Conservation (phyloP, 2,797 vertebrate species). For the Sebastes nivosus region DNA sequence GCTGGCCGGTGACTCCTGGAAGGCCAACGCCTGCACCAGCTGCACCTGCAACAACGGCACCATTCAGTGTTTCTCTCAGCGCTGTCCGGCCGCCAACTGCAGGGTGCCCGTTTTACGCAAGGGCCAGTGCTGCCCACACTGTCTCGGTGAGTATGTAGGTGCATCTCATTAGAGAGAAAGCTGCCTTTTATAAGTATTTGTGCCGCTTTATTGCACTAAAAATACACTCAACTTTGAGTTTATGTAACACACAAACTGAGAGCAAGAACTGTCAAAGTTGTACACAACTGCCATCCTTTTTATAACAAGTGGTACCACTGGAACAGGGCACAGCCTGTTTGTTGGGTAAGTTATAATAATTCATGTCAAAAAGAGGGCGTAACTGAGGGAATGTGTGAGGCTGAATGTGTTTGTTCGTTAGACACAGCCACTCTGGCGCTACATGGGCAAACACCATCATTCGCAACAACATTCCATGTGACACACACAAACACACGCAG, state of each 20-base stretch:
- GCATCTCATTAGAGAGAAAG: not conserved
- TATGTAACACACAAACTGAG: not conserved
- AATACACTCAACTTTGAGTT: not conserved
- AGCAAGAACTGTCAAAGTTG: not conserved
- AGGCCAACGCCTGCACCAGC: constrained; percentile 86
- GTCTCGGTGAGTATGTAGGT: constrained; percentile 79
- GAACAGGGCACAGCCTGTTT: constrained; percentile 45
- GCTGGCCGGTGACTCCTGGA: constrained; percentile 85
- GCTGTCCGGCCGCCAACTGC: constrained; percentile 82
- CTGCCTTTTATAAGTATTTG: not conserved
- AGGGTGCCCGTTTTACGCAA: constrained; percentile 86
- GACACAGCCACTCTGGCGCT: constrained; percentile 67
- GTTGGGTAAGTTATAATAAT: constrained; percentile 32
- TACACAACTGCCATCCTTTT: not conserved
- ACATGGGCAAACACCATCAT: constrained; percentile 59
- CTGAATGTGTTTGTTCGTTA: constrained; percentile 48
- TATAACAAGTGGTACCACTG: not conserved
- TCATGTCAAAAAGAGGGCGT: constrained; percentile 34
- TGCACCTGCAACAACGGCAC: constrained; percentile 86
- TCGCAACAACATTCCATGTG: constrained; percentile 70
- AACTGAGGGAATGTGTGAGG: constrained; percentile 16
- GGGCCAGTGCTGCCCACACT: constrained; percentile 88
- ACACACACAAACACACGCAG: constrained; percentile 56
- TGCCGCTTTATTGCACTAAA: constrained; percentile 1
- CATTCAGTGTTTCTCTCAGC: constrained; percentile 86